Evolutionary conservation across 2,113 vertebrate species (phyloP), one percentile per base, ranked within the genome.

Genomic region (Phyllostomus hastatus): DNA sequence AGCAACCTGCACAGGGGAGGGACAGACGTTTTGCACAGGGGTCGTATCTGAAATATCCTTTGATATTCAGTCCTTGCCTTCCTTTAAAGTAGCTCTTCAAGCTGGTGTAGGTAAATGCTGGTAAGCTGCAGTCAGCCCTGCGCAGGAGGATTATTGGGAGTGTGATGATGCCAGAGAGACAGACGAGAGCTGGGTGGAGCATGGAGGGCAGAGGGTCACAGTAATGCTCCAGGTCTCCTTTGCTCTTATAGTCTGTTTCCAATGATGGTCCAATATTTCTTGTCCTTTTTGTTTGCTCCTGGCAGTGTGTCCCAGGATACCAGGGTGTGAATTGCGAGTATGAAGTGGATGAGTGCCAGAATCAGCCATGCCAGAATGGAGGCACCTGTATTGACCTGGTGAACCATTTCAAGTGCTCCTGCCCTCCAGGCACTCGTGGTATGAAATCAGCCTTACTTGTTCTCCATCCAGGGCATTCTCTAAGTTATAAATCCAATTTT

Each of bases 301-400:
- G 46, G 33, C 97, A 99, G 99, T 99, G 99, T 83, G 98, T 99
- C 97, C 97, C 99, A 41, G 99, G 99, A 0, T 99, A 98, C 97
- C 99, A 99, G 98, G 99, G 99, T 26, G 99, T 99, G 95, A 99
- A 99, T 97, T 99, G 99, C 0, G 99, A 99, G 70, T 99, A 99
- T 48, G 98, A 99, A 82, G 99, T 99, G n/a, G 98, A 99, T 14
- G 99, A 99, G 91, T 99, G 99, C 97, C 99, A 99, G 97, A 99
- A 99, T 3, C 98, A 98, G 85, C 99, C 99, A 5, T 99, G 99
- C 97, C 98, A 98, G 95, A 98, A 99, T 0, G 99, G 99, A 89
- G 99, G 99, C 73, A 99, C 99, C 0, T 99, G 99, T 54, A 98
- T 99, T 80, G 99, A 99, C 98, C 99, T 99, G 10, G 98, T 99